Conservation (phyloP, 2,113 vertebrate species). For the Cochlearius cochlearius region DNA sequence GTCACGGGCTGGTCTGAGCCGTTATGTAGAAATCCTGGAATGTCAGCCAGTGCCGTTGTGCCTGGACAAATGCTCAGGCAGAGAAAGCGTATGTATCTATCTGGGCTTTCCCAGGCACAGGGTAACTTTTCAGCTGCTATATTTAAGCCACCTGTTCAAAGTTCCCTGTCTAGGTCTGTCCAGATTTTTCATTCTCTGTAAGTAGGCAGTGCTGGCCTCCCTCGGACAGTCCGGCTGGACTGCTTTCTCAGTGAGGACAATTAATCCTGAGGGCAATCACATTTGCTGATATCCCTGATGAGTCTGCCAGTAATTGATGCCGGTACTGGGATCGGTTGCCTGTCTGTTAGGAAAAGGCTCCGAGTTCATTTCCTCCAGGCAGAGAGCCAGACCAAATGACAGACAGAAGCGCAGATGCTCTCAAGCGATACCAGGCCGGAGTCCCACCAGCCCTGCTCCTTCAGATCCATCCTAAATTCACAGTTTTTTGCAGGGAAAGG, state of each 20-base stretch:
- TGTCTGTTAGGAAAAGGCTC: neutral
- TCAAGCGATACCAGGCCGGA: neutral
- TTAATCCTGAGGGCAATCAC: neutral
- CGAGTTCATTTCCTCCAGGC: neutral
- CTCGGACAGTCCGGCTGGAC: neutral
- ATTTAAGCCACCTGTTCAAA: neutral
- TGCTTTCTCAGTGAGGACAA: neutral
- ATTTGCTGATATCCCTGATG: neutral
- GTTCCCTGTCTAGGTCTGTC: neutral
- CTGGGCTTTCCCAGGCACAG: neutral
- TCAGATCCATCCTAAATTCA: neutral
- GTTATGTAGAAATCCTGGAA: neutral
- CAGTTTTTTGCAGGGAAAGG: neutral
- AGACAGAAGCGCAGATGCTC: fast-evolving
- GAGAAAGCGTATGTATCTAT: neutral
- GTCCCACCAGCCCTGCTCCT: neutral
- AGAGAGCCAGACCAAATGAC: neutral
- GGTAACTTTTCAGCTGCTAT: neutral
- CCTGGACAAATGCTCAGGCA: neutral
- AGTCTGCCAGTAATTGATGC: neutral
- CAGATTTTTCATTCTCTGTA: neutral
- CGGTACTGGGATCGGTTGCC: neutral
- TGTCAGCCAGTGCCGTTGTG: neutral
- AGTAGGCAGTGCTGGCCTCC: neutral
- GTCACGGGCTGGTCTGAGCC: neutral